A percentile compares a stretch with the other conserved stretches of the same genome.
Conservation (phyloP, 2,888 invertebrate species). For the Lampropteryx suffumata region DNA sequence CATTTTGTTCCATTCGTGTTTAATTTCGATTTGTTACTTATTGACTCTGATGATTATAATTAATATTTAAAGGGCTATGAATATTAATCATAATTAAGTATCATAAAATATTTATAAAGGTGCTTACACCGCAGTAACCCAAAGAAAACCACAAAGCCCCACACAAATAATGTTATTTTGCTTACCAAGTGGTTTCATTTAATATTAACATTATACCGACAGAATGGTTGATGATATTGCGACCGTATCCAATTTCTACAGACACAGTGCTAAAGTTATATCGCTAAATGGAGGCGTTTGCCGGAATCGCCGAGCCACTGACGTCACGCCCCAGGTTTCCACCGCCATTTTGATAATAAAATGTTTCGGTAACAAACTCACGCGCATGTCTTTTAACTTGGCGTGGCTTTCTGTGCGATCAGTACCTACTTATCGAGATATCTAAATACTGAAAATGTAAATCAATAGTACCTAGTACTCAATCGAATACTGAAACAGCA, state of each 20-base stretch:
- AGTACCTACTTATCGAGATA: too few species aligned
- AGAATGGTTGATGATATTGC: conserved; percentile 25
- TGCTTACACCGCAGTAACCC: too few species aligned
- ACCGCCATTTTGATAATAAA: conserved; percentile 68
- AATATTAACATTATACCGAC: conserved; percentile 11
- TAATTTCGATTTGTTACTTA: too few species aligned
- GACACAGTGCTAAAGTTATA: conserved; percentile 29
- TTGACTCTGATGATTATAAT: too few species aligned
- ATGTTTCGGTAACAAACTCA: conserved; percentile 36
- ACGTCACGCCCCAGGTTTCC: conserved; percentile 55
- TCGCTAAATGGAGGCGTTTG: conserved; percentile 39
- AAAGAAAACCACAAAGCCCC: conserved; percentile 10
- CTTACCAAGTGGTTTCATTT: conserved; percentile 8
- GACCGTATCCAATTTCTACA: conserved; percentile 49
- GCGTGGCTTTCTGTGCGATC: not conserved
- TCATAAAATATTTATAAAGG: too few species aligned
- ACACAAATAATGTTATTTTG: conserved; percentile 9
- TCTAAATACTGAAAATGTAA: not conserved
- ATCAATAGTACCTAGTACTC: not conserved
- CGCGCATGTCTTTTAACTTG: conserved; percentile 23
- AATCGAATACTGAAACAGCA: too few species aligned
- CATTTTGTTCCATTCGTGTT: too few species aligned
- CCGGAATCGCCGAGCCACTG: conserved; percentile 37
- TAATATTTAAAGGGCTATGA: too few species aligned
- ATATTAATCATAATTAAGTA: too few species aligned